Evolutionary conservation across 2,888 invertebrate genomes (phyloP), one percentile per base, ranked within the genome.

Genomic region (Macropis europaea): DNA sequence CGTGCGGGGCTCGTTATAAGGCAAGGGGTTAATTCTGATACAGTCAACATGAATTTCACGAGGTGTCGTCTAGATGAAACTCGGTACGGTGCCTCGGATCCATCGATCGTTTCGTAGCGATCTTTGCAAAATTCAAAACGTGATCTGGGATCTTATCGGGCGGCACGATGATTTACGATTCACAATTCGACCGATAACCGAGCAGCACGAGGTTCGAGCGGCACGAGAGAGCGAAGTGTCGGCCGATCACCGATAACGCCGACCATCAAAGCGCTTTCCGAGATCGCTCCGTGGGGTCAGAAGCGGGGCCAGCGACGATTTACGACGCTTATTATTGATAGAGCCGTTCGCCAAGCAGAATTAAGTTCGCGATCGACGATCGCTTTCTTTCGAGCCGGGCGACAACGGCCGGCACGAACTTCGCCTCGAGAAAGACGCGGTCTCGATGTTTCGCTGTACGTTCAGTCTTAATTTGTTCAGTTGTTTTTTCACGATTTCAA

Each of bases 121-220:
- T 57, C 59, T 40, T 24, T 53, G 70, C 71, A 15, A 77, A 79
- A 79, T 72, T 28, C 74, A 71, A 77, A 79, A 79, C 79, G 79
- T 77, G 77, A 79, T 79, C 71, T 11, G 24, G 57, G 79, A 79
- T 77, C 66, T 79, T 77, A 79, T 79, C 79, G 43, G 22, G 7
- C 47, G 17, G 26, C 42, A 45, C 59, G 54, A 77, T 74, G 79
- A 79, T 79, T 79, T 77, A 79, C 62, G 79, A 77, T 71, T 64
- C 17, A 61, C 56, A 67, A 67, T 64, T 67, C 42, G 36, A 60
- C 34, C 67, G 78, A 76, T 73, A 73, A 67, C 24, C 63, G 50
- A 30, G 13, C 47, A 38, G 38, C 71, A 48, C 56, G 59, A 62
- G 45, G 54, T 36, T 13, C 48, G 45, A n/a, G n/a, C 26, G 36